Percentiles rank a stretch among this genome's conserved stretches.
These are phyloP conservation scores for Dendroctonus valens DNA, from an alignment of 1,140 invertebrate genomes.

Conservation along the genomic window DNA sequence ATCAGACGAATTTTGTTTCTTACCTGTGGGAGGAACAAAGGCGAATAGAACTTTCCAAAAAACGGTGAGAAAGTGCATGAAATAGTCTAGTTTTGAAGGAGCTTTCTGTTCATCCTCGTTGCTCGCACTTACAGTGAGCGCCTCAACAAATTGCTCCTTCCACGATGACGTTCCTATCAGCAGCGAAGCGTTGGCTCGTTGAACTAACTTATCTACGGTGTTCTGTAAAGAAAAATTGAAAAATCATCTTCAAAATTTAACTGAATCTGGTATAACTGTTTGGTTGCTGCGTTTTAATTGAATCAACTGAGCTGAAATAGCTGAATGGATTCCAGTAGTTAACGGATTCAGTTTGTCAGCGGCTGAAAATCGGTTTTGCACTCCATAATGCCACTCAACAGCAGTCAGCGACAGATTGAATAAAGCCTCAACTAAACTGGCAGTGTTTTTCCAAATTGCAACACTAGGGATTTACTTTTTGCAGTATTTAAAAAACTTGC, in stretches of 20 bases:
- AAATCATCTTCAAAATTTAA: background rate
- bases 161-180: slow-evolving; percentile 95
- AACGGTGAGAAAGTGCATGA: slow-evolving; percentile 93
- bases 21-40: slow-evolving; percentile 96
- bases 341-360: no score
- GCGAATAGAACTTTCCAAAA: slow-evolving; percentile 99
- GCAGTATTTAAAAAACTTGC: no score
- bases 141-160: slow-evolving; percentile 98
- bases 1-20: slow-evolving; percentile 35
- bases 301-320: no score
- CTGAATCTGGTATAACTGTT: no score
- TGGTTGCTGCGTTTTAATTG: no score
- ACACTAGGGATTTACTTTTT: no score
- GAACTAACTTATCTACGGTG: slow-evolving; percentile 96
- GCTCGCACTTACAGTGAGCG: slow-evolving; percentile 89
- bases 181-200: slow-evolving; percentile 91
- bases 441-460: no score
- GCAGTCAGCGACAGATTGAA: no score
- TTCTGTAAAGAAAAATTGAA: slow-evolving; percentile 63
- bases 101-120: slow-evolving; percentile 62
- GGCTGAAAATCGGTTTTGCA: no score
- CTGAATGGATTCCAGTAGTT: no score
- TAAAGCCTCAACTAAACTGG: no score
- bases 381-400: no score
- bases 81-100: slow-evolving; percentile 87